Evolutionary conservation across 2,113 vertebrate species (phyloP).

Genomic region (Bubalus kerabau): DNA sequence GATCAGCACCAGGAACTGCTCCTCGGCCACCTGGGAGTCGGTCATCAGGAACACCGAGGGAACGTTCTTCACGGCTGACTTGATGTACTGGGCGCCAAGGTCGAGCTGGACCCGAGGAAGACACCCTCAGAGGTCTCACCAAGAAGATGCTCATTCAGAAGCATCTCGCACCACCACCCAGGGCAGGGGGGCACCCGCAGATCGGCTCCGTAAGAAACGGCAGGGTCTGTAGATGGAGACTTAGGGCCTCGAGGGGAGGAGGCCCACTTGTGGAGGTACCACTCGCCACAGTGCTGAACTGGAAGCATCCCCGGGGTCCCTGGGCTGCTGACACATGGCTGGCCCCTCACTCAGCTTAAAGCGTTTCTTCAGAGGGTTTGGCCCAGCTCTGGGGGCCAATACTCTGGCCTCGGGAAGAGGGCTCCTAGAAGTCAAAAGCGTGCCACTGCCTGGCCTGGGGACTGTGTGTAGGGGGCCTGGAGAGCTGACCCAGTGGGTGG

Average conservation of each 20-base stretch:
- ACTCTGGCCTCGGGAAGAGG: neutral
- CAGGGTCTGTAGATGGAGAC: neutral
- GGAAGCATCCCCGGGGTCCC: rapidly evolving
- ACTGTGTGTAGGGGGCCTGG: no score
- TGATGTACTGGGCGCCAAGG: conserved; percentile 78
- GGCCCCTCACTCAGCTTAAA: neutral
- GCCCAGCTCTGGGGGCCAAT: neutral
- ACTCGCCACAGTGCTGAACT: rapidly evolving
- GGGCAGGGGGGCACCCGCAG: rapidly evolving
- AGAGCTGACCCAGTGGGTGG: neutral
- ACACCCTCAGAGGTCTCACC: rapidly evolving
- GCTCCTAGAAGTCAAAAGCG: neutral
- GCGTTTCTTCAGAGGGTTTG: neutral
- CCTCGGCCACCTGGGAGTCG: conserved; percentile 82
- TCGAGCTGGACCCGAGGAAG: conserved; percentile 67
- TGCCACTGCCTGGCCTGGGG: neutral
- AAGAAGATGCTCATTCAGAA: rapidly evolving
- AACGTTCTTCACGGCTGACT: conserved; percentile 77
- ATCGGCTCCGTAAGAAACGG: rapidly evolving
- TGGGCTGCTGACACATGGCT: neutral
- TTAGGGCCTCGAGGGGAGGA: rapidly evolving
- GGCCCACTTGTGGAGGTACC: rapidly evolving
- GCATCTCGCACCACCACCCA: neutral
- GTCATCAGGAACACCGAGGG: conserved; percentile 84
- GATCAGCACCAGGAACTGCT: conserved; percentile 82